Base-by-base conservation (phyloP, 2,797 vertebrate genomes). In the Karalla daura region DNA sequence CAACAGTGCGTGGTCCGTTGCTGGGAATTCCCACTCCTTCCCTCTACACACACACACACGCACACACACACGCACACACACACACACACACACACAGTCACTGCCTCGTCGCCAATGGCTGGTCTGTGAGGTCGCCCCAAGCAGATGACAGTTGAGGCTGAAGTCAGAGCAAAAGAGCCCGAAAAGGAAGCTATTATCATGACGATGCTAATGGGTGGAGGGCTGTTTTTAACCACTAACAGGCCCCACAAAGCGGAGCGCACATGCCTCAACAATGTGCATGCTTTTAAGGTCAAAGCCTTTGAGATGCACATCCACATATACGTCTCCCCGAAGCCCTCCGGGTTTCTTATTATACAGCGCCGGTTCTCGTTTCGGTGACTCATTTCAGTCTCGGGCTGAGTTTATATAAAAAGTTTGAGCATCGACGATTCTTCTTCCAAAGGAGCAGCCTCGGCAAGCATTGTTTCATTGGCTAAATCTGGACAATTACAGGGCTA, bases 1-100 rank as follows among this genome's bases (percentile, higher is more conserved):
- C 13, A 45, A 41, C 20, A 17, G 23, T 18, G 36, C 10, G 0
- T 0, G 21, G 37, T 30, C 36, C 24, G 2, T 49, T 13, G 2
- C 40, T 69, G 75, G 81, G 83, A 87, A 83, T 74, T 81, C 81
- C 75, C 75, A 55, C 43, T 41, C 4, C 54, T 50, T 40, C 21
- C 46, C 8, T 5, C 35, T n/a, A 47, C 49, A 52, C 37, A 21
- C 69, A 52, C 32, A 51, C 63, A 53, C 39, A 47, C 39, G 43
- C 6, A 17, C 33, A 51, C 63, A 53, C 36, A 51, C 40, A 47
- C 35, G 51, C 49, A 52, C 37, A 21, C 69, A 52, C 32, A 51
- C 63, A 53, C 39, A 47, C 39, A 46, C 6, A 17, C 33, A 51
- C 63, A 53, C 36, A 51, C 40, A 47, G 7, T 17, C 40, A 47